Conservation (phyloP, 2,888 invertebrate species). For the Agrochola lota region DNA sequence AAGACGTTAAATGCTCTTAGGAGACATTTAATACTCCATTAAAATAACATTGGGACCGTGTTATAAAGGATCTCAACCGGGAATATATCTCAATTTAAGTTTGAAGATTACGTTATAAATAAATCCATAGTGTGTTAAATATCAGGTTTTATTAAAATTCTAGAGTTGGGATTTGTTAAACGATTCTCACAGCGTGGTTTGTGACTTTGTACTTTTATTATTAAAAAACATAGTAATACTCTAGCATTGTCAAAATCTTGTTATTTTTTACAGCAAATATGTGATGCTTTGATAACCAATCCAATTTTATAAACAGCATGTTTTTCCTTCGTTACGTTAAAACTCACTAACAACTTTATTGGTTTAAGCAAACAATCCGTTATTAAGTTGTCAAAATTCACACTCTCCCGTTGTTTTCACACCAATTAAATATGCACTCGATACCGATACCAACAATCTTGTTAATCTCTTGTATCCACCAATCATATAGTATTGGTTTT, state of each 20-base stretch:
- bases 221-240: background rate
- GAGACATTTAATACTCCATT: slow-evolving; percentile 80
- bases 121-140: slow-evolving; percentile 27
- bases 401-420: slow-evolving; percentile 72
- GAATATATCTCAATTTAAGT: slow-evolving; percentile 66
- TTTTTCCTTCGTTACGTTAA: slow-evolving; percentile 39
- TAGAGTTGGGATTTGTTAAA: slow-evolving; percentile 15
- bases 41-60: slow-evolving; percentile 68
- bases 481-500: slow-evolving; percentile 62
- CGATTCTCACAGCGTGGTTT: background rate
- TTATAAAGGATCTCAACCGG: slow-evolving; percentile 68
- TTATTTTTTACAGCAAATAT: slow-evolving; percentile 4
- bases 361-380: slow-evolving; percentile 68
- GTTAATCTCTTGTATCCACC: slow-evolving; percentile 72
- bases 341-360: slow-evolving; percentile 67
- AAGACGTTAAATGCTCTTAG: slow-evolving; percentile 78
- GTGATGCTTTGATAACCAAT: background rate
- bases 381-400: slow-evolving; percentile 74
- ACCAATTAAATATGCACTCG: slow-evolving; percentile 69
- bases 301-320: slow-evolving; percentile 23
- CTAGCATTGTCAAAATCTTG: background rate
- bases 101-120: slow-evolving; percentile 47
- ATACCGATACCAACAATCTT: slow-evolving; percentile 73
- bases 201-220: background rate
- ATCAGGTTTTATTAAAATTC: slow-evolving; percentile 31